phyloP scores from a whole-genome alignment of 2,888 invertebrate genomes.

The Abrostola tripartita region DNA sequence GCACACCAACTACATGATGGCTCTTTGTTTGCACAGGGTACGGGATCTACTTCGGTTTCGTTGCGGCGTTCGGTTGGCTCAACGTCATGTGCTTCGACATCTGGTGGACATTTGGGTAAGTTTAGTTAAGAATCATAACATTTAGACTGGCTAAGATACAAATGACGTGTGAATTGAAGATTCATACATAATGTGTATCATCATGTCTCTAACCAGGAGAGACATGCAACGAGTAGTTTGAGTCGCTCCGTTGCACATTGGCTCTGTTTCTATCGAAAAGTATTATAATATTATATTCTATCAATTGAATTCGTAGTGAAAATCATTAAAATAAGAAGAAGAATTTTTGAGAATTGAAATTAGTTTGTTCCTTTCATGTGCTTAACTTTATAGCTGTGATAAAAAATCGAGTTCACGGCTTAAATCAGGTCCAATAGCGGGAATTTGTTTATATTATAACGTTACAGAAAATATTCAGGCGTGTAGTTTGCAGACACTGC shows the following conservation, averaged over 20 bases:
- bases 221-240: constrained; percentile 19
- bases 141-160: constrained; percentile 47
- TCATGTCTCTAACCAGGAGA: constrained; percentile 23
- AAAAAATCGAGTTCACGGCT: constrained; percentile 29
- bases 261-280: constrained; percentile 2
- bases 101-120: constrained; percentile 94
- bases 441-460: constrained; percentile 50
- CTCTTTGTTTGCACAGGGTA: constrained; percentile 88
- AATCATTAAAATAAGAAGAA: too few relatives aligned
- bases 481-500: constrained; percentile 46
- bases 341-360: constrained; percentile 11
- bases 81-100: constrained; percentile 95
- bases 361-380: constrained; percentile 28
- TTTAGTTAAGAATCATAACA: constrained; percentile 65
- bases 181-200: constrained; percentile 27
- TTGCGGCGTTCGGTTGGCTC: constrained; percentile 92
- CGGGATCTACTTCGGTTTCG: constrained; percentile 90
- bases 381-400: constrained; percentile 18
- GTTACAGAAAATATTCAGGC: constrained; percentile 49
- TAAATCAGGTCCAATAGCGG: constrained; percentile 29
- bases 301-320: too few relatives aligned
- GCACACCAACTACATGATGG: constrained; percentile 58
- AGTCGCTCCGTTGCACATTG: constrained; percentile 8
- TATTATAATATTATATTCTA: too few relatives aligned
- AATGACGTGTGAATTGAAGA: constrained; percentile 54